A percentile compares a stretch with the other conserved stretches of the same genome.
phyloP scores from a whole-genome alignment of 2,797 vertebrate genomes.

The Acridotheres tristis region DNA sequence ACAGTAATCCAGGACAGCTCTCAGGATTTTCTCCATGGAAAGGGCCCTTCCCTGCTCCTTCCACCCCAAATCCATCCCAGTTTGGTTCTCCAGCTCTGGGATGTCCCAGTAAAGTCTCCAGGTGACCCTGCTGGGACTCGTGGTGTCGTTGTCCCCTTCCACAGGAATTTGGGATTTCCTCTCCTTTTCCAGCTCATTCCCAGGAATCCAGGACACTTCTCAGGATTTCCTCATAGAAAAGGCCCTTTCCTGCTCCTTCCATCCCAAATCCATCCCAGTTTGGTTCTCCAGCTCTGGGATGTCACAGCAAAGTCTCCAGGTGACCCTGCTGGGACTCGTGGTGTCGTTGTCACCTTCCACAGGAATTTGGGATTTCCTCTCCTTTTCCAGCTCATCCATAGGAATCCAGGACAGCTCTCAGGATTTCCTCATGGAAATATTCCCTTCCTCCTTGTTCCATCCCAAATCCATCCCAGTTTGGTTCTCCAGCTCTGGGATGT shows the following conservation, averaged over 20 bases:
- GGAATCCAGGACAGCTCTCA: too few species aligned
- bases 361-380: too few species aligned
- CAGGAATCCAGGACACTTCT: not conserved
- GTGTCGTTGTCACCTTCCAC: fast-evolving
- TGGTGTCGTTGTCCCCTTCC: fast-evolving
- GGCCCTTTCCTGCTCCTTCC: fast-evolving
- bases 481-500: too few species aligned
- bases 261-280: not conserved
- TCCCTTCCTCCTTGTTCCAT: too few species aligned
- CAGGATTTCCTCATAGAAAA: not conserved
- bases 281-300: not conserved
- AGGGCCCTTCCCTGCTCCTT: fast-evolving
- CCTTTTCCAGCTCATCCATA: too few species aligned
- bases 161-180: not conserved
- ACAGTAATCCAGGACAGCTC: too few species aligned
- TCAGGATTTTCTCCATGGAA: too few species aligned
- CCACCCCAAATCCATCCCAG: not conserved
- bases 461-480: too few species aligned
- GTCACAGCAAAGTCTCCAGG: not conserved
- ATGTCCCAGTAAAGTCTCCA: not conserved
- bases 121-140: not conserved
- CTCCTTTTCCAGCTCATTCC: not conserved
- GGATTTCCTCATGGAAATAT: too few species aligned
- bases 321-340: not conserved
- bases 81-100: not conserved